Base-by-base conservation (phyloP, 2,113 vertebrate species). In the Odobenus rosmarus region DNA sequence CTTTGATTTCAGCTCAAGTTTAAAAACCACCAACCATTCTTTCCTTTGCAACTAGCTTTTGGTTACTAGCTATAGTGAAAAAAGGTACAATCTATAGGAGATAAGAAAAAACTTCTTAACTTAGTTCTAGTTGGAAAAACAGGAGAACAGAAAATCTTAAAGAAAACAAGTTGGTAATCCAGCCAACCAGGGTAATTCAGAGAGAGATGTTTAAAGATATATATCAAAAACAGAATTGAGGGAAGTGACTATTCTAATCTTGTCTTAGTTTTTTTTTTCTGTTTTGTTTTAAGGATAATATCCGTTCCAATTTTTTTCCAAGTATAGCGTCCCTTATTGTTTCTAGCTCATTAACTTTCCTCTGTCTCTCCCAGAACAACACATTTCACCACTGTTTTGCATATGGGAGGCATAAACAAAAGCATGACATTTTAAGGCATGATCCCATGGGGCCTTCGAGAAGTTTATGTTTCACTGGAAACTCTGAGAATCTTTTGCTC, bases 401-500 rank as follows among this genome's bases (percentile, higher is more conserved):
- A 96, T 97, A 86, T 69, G 83, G 19, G 85, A 96, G 19, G 67
- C 36, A 92, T 95, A 96, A 97, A 97, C 97, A 98, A 97, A 96
- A 88, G 82, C 51, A 42, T 13, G 31, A 88, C 93, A 90, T 95
- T 97, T 95, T 96, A 94, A 94, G 94, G 59, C 76, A 67, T 31
- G 84, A 94, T 97, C 97, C 97, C 97, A 59, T 3, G 59, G 82
- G 95, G 82, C 61, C 79, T 95, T 88, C 31, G 7, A 86, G 46
- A 97, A 96, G 93, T 97, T 97, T 94, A 81, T 84, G 90, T 97
- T 97, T 97, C 96, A 79, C 33, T 98, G 94, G 94, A 95, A 98
- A 98, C 85, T 96, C 97, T 88, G 95, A 97, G 93, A 67, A 33
- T 91, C 84, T 94, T 97, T 97, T 96, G 90, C 87, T 61, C 76